Conservation (phyloP, 1,140 invertebrate species). For the Onthophagus taurus region DNA sequence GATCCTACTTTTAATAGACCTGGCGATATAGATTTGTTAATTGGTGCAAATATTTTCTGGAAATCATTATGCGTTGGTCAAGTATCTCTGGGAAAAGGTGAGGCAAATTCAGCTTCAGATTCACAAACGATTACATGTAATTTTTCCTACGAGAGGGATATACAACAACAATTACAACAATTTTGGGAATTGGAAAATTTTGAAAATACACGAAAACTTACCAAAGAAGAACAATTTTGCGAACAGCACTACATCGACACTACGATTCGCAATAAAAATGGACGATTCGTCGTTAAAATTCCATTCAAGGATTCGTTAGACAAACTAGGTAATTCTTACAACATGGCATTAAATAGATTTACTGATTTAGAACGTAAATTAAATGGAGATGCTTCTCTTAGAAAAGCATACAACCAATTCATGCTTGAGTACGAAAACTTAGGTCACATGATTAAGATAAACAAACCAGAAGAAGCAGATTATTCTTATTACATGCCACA, state of each 20-base stretch:
- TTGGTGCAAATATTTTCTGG: constrained; percentile 29
- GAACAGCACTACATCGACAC: no score
- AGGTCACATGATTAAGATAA: constrained; percentile 22
- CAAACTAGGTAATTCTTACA: constrained; percentile 26
- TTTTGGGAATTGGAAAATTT: constrained; percentile 14
- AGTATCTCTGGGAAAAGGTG: no score
- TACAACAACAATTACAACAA: constrained; percentile 9
- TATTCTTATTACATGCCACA: constrained; percentile 36
- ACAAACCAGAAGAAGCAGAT: constrained; percentile 2
- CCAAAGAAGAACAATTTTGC: no score
- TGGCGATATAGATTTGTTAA: constrained; percentile 26
- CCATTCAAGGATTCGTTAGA: constrained; percentile 24
- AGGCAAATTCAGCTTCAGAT: no score
- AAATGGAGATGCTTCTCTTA: constrained; percentile 7
- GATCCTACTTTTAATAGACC: constrained; percentile 26
- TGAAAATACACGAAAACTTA: constrained; percentile 31
- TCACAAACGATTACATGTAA: constrained; percentile 1
- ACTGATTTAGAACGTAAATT: constrained; percentile 29
- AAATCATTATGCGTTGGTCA: constrained; percentile 24
- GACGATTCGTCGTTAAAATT: constrained; percentile 28
- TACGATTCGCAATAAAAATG: no score
- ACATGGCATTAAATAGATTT: constrained; percentile 16
- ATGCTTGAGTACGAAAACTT: constrained; percentile 28
- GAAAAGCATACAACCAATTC: constrained; percentile 21
- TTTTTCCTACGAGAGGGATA: neutral